Evolutionary conservation across 1,140 invertebrate genomes (phyloP), one percentile per base, ranked within the genome.

Genomic region (Zaprionus africanus): DNA sequence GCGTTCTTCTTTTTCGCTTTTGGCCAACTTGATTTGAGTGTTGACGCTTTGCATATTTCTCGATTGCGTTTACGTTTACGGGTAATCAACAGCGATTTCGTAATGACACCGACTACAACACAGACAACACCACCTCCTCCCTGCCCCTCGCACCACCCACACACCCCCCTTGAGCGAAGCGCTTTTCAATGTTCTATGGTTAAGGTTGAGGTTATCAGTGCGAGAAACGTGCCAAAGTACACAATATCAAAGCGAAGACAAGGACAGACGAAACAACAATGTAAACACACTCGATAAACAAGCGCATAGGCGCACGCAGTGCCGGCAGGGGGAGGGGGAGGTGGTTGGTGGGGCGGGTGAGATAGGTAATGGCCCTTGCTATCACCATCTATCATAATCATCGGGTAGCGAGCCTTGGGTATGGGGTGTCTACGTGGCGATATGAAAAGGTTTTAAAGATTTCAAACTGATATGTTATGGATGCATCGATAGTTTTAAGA

Each of bases 121-220:
- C 12, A 5, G 41, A 15, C 15, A 17, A 49, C 4, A 31, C 43
- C 28, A 9, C 17, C 26, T 7, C 7, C 26, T 7, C 7, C 43
- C 17, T 19, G 6, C 13, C 12, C 22, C 17, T n/a, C 19, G 1
- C 13, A 4, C 36, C n/a, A 4, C 9, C 1, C 31, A 2, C 51
- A 13, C 17, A 11, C 22, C 57, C 22, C 57, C 57, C 13, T 6
- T 17, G 41, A 43, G 13, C 28, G 17, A 34, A 49, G 43, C 58
- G 41, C 43, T 63, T 58, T 70, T 76, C 59, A 58, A 70, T 87
- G 58, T 83, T 80, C 57, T 81, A 58, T 80, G 81, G 81, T 79
- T 87, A 87, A 87, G 84, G 84, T 87, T 90, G 84, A 87, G 84
- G 84, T 84, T 87, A 87, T 87, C 83, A 87, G 54, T 61, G 68